A percentile compares a stretch with the other conserved stretches of the same genome.
Evolutionary conservation across 2,113 vertebrate species (phyloP).

Genomic region (Phasianus colchicus): DNA sequence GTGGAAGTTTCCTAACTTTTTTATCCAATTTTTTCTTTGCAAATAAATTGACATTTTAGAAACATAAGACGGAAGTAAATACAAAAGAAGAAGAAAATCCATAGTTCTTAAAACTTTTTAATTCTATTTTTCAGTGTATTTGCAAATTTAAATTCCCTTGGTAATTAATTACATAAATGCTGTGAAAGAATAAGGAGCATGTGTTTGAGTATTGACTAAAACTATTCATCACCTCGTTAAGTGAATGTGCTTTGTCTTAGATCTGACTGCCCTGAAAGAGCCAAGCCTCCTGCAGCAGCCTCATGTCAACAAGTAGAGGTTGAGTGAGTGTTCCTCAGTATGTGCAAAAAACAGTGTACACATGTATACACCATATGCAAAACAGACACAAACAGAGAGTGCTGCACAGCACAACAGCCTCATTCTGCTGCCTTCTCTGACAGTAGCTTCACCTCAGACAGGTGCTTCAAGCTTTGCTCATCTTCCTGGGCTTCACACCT

Average conservation of each 20-base stretch:
- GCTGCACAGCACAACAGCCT: too few relatives aligned
- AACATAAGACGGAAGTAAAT: background rate
- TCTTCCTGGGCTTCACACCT: background rate
- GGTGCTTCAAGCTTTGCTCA: background rate
- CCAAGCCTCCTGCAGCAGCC: accelerated
- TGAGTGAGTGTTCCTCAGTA: too few relatives aligned
- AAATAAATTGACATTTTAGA: background rate
- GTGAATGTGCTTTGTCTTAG: background rate
- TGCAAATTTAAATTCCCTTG: background rate
- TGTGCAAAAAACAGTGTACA: too few relatives aligned
- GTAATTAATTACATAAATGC: background rate
- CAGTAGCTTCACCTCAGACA: too few relatives aligned
- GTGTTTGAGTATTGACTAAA: background rate
- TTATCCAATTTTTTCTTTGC: background rate
- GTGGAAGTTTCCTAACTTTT: background rate
- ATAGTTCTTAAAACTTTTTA: background rate
- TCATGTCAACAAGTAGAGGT: accelerated
- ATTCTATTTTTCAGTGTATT: background rate
- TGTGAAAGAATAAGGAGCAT: background rate
- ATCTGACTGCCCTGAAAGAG: background rate
- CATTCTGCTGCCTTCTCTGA: too few relatives aligned
- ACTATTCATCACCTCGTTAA: background rate
- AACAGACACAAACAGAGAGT: too few relatives aligned
- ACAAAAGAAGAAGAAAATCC: background rate
- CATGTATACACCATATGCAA: too few relatives aligned